Evolutionary conservation across 2,113 vertebrate species (phyloP).

Genomic region (Desmodus rotundus): DNA sequence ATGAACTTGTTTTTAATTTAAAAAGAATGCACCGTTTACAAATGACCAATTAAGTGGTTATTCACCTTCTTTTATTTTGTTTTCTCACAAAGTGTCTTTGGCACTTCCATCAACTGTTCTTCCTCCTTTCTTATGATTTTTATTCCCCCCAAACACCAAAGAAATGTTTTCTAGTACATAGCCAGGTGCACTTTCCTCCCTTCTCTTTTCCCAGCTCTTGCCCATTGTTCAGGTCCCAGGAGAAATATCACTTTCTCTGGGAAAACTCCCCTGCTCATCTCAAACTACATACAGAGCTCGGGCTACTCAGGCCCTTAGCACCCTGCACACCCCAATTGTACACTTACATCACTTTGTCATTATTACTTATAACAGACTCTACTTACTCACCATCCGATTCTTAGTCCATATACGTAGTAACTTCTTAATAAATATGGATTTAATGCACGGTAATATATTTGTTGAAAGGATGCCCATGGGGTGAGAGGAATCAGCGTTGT

Average conservation of each 20-base stretch:
- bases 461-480: not conserved
- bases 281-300: not conserved
- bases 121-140: not conserved
- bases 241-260: not conserved
- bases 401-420: not conserved
- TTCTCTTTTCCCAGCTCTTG: not conserved
- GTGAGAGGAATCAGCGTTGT: not conserved
- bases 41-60: not conserved
- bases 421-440: not conserved
- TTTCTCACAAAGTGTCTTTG: not conserved
- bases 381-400: not conserved
- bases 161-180: not conserved
- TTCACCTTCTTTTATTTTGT: constrained; percentile 3
- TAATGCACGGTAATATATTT: not conserved
- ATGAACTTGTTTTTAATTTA: constrained; percentile 25
- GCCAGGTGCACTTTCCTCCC: too few species aligned
- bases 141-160: not conserved
- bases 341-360: not conserved
- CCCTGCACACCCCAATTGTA: not conserved
- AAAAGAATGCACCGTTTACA: constrained; percentile 24
- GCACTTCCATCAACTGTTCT: not conserved
- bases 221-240: not conserved
- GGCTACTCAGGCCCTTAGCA: accelerated
- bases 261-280: not conserved
- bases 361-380: not conserved